Evolutionary conservation across 2,797 vertebrate genomes (phyloP).

Genomic region (Pogoniulus pusillus): DNA sequence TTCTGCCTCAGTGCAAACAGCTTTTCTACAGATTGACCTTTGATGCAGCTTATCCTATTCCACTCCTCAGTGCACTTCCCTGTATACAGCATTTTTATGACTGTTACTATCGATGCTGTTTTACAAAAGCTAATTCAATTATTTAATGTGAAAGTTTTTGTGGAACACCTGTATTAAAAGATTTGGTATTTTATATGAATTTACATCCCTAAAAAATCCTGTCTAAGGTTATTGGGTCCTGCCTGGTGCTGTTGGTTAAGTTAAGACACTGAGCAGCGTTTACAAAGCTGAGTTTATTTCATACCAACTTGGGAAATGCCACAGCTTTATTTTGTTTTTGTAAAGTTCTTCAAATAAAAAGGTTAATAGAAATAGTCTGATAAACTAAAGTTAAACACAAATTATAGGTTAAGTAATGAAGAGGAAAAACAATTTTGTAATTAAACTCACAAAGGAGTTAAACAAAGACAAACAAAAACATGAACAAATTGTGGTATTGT

Average conservation of each 20-base stretch:
- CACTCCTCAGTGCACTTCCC: neutral
- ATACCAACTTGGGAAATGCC: conserved; percentile 50
- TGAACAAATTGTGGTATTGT: conserved; percentile 85
- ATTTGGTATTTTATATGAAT: neutral
- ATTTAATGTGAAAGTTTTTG: neutral
- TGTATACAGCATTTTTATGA: neutral
- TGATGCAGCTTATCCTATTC: neutral
- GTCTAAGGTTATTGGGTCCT: neutral
- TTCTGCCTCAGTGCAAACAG: neutral
- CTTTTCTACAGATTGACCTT: neutral
- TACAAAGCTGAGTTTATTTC: conserved; percentile 60
- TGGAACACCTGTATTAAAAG: neutral
- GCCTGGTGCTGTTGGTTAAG: conserved; percentile 37
- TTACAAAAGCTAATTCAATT: neutral
- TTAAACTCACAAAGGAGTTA: conserved; percentile 77
- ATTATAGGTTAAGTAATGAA: conserved; percentile 80
- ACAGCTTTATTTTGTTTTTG: conserved; percentile 68
- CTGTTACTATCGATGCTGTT: neutral
- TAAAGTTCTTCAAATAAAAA: conserved; percentile 70
- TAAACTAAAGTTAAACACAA: conserved; percentile 78
- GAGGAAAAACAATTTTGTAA: conserved; percentile 74
- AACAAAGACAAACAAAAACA: conserved; percentile 80
- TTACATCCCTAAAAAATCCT: neutral
- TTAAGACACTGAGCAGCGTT: conserved; percentile 63
- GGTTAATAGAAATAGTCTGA: conserved; percentile 77